phyloP scores from a whole-genome alignment of 2,888 invertebrate genomes.

The Xestia c-nigrum region DNA sequence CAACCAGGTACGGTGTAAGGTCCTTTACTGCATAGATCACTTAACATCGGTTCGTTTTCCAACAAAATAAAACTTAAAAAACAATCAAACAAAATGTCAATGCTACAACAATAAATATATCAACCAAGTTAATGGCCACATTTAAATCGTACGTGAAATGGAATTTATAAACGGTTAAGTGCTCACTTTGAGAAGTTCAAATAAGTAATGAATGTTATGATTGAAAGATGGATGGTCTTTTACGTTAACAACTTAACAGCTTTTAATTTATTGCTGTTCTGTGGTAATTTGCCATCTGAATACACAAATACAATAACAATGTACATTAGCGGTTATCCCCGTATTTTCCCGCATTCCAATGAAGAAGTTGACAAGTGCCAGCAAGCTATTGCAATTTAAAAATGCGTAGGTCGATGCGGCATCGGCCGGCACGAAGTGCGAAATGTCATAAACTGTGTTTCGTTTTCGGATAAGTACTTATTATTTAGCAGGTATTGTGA shows the following conservation, averaged over 20 bases:
- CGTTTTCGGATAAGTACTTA: no score
- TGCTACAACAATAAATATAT: conserved; percentile 1
- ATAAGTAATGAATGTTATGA: conserved; percentile 9
- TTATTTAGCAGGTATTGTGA: no score
- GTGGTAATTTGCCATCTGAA: background rate
- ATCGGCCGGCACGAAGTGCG: no score
- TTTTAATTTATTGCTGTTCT: background rate
- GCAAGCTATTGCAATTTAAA: no score
- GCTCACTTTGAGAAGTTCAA: conserved; percentile 30
- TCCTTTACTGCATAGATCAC: background rate
- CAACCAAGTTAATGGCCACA: conserved; percentile 27
- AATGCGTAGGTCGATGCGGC: no score
- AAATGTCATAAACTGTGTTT: no score
- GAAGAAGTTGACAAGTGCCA: conserved; percentile 2
- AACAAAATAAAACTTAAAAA: conserved; percentile 1
- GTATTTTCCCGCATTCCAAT: background rate
- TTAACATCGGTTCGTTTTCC: background rate
- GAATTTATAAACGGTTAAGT: conserved; percentile 33
- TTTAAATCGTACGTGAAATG: conserved; percentile 7
- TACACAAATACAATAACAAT: background rate
- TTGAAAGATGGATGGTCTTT: conserved; percentile 12
- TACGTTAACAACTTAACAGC: conserved; percentile 4
- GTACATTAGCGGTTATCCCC: background rate
- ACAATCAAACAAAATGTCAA: conserved; percentile 16
- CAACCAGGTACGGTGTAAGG: background rate